Conservation (phyloP, 2,797 vertebrate genomes). For the Dromococcyx pavoninus region DNA sequence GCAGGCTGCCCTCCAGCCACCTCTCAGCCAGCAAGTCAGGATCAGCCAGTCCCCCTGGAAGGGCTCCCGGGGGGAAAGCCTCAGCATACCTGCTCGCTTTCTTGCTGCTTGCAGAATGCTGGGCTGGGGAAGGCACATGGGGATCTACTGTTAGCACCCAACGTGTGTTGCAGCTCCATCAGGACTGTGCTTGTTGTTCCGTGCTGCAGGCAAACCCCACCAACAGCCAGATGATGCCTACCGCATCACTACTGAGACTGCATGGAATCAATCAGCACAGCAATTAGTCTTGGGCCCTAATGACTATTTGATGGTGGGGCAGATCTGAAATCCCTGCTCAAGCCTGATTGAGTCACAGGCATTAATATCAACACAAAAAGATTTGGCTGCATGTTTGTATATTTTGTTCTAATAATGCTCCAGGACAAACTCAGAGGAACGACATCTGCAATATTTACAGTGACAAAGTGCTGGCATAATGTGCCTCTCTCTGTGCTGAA, state of each 20-base stretch:
- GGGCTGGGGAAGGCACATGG: not conserved
- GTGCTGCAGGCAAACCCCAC: not conserved
- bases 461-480: conserved; percentile 53
- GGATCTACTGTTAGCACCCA: not conserved
- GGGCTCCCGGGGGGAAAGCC: not conserved
- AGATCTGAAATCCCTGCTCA: not conserved
- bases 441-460: conserved; percentile 60
- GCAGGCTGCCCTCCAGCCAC: not conserved
- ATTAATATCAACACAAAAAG: conserved; percentile 11
- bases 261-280: not conserved
- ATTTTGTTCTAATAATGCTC: conserved; percentile 52
- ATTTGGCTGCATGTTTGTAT: not conserved
- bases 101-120: not conserved
- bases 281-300: not conserved
- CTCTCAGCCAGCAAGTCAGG: not conserved
- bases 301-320: not conserved
- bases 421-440: conserved; percentile 46
- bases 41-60: not conserved
- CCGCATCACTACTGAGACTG: not conserved
- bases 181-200: not conserved
- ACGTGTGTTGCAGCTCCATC: accelerated
- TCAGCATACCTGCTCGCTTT: not conserved
- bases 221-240: not conserved
- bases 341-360: conserved; percentile 8
- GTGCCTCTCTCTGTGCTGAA: conserved; percentile 35